Conservation (phyloP, 1,140 invertebrate genomes). For the Microplitis mediator region DNA sequence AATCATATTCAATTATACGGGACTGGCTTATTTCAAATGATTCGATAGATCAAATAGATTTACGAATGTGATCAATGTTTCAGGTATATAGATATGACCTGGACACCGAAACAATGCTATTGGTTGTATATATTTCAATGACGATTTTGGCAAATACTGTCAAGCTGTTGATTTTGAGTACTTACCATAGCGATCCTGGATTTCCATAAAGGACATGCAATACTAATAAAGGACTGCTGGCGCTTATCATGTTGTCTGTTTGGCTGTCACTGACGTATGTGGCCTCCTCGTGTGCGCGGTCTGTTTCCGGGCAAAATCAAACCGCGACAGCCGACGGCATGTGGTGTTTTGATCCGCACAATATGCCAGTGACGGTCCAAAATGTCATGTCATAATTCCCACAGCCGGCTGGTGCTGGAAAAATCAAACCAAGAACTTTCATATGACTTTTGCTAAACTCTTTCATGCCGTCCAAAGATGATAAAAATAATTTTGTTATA, state of each 20-base stretch:
- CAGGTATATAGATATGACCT: no score
- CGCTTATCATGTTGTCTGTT: conserved; percentile 1
- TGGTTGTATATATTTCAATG: neutral
- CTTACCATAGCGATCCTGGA: neutral
- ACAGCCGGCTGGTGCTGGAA: no score
- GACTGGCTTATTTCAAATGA: no score
- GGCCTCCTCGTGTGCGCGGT: neutral
- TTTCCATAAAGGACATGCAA: conserved; percentile 11
- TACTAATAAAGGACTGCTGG: conserved; percentile 4
- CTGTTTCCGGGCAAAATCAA: conserved; percentile 14
- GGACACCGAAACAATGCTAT: neutral
- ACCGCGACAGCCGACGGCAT: conserved; percentile 41
- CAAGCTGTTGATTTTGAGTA: neutral
- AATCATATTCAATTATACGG: neutral
- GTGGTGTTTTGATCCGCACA: conserved; percentile 48
- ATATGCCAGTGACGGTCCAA: conserved; percentile 52
- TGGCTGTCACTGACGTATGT: conserved; percentile 29
- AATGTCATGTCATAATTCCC: conserved; percentile 28
- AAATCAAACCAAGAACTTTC: neutral
- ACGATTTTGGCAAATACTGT: neutral
- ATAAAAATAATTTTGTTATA: no score
- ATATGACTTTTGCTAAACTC: neutral
- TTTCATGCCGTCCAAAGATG: neutral
- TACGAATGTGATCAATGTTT: no score
- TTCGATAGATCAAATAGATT: no score